These are phyloP conservation scores for Chirona hameri DNA, from an alignment of 2,888 invertebrate species.

Conservation along the genomic window DNA sequence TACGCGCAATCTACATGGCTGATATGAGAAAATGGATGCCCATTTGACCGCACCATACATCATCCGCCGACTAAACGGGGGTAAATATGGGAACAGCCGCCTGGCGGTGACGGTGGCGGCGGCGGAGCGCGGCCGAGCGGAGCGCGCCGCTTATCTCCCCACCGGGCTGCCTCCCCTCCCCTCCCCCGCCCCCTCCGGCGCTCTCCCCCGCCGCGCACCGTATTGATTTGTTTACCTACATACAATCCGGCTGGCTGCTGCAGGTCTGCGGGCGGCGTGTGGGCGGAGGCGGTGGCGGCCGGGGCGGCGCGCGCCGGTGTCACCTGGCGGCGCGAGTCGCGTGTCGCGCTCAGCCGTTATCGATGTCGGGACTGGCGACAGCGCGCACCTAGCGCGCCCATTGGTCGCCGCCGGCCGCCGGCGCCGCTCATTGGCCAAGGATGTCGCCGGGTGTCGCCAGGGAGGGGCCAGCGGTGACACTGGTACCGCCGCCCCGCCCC, in stretches of 20 bases:
- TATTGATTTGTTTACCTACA: slow-evolving; percentile 26
- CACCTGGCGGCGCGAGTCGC: slow-evolving; percentile 7
- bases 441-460: slow-evolving; percentile 28
- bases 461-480: slow-evolving; percentile 25
- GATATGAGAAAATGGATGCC: slow-evolving; percentile 29
- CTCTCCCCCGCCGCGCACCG: not conserved
- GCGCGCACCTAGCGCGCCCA: slow-evolving; percentile 26
- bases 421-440: slow-evolving; percentile 26
- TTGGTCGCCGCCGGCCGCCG: slow-evolving; percentile 7
- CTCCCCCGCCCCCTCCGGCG: not conserved
- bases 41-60: slow-evolving; percentile 29
- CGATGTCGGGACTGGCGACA: slow-evolving; percentile 24
- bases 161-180: not conserved
- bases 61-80: slow-evolving; percentile 13
- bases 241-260: not conserved
- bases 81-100: slow-evolving; percentile 24
- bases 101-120: slow-evolving; percentile 9
- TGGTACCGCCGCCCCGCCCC: not conserved
- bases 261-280: not conserved
- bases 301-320: not conserved
- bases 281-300: not conserved
- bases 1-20: slow-evolving; percentile 28
- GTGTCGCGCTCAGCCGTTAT: slow-evolving; percentile 1
- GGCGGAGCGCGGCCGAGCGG: not conserved
- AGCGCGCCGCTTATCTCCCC: not conserved